phyloP scores from a whole-genome alignment of 2,797 vertebrate genomes.

The Lophius americanus region DNA sequence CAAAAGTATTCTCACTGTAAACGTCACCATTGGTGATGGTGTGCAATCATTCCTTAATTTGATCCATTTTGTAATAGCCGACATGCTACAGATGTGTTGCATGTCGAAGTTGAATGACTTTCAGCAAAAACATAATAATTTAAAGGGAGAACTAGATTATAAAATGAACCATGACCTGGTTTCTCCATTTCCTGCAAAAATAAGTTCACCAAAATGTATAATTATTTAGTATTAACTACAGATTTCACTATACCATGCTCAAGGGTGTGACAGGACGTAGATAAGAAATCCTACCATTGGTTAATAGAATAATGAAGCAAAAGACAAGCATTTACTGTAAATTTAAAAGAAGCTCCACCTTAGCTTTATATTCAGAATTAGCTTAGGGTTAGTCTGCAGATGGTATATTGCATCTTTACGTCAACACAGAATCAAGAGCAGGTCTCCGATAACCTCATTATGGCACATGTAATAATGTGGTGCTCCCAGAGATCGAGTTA shows the following conservation, averaged over 20 bases:
- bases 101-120: background rate
- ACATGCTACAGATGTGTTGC: background rate
- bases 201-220: conserved; percentile 37
- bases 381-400: conserved; percentile 1
- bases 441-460: conserved; percentile 38
- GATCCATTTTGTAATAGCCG: background rate
- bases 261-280: conserved; percentile 19
- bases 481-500: conserved; percentile 50
- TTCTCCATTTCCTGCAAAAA: conserved; percentile 32
- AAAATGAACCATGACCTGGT: conserved; percentile 38
- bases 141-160: conserved; percentile 11
- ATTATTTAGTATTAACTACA: conserved; percentile 55
- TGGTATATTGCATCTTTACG: background rate
- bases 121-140: background rate
- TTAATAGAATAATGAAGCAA: conserved; percentile 12
- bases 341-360: conserved; percentile 1
- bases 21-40: background rate
- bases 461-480: conserved; percentile 15
- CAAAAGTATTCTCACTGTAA: conserved; percentile 12
- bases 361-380: conserved; percentile 2
- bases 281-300: conserved; percentile 10
- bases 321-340: background rate
- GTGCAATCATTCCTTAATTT: background rate
- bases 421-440: conserved; percentile 5
- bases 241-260: conserved; percentile 25